Conservation (phyloP, 92 coral and sea anemone genomes). For the Parazoanthus swiftii region DNA sequence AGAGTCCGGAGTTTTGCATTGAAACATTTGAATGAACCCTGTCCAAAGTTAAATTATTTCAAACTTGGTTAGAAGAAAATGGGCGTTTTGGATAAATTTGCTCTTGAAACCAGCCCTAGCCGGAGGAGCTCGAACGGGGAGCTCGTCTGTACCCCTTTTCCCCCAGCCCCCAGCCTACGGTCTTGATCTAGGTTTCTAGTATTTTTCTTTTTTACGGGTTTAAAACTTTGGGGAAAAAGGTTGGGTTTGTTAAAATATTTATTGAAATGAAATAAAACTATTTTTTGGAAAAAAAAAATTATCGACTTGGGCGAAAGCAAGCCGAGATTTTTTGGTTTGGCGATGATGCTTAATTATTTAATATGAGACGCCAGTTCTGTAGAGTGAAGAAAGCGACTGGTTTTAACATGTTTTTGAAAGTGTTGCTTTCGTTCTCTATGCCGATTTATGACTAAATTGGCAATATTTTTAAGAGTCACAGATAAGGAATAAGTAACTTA, state of each 20-base stretch:
- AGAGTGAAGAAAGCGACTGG: background rate
- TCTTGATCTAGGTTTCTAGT: background rate
- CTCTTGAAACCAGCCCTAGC: no score
- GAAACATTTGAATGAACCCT: no score
- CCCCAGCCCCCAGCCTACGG: no score
- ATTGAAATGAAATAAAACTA: background rate
- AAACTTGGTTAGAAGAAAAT: no score
- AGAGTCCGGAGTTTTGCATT: no score
- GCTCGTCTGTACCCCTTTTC: no score
- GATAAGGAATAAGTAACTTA: background rate
- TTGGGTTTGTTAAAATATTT: conserved; percentile 18
- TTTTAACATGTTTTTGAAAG: background rate
- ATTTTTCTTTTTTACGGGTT: background rate
- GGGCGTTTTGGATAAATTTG: no score
- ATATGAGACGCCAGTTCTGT: no score
- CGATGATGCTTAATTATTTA: background rate
- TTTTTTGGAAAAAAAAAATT: background rate
- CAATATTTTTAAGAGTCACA: background rate
- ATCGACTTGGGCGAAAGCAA: conserved; percentile 12
- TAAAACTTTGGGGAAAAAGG: background rate
- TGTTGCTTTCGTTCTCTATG: background rate
- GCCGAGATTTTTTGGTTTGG: background rate
- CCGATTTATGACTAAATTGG: no score
- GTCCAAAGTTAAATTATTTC: no score
- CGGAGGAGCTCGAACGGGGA: no score